Evolutionary conservation across 2,888 invertebrate species (phyloP).

Genomic region (Cataglyphis livida): DNA sequence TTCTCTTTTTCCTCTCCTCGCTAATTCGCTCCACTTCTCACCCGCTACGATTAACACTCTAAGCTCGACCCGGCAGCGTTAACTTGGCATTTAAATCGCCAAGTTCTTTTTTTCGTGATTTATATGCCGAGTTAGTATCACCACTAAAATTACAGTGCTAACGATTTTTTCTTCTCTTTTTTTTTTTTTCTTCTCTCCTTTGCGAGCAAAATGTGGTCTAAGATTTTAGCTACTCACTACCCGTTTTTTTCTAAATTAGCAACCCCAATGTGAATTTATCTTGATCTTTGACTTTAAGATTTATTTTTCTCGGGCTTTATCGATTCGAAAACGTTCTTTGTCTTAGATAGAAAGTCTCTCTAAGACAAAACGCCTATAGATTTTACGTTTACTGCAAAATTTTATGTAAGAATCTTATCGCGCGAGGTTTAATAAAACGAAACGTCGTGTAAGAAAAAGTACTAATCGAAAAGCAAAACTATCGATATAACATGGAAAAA

Average conservation of each 20-base stretch:
- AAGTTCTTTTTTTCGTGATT: slow-evolving; percentile 8
- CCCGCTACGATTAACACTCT: not conserved
- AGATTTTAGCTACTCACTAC: not conserved
- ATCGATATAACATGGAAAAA: slow-evolving; percentile 19
- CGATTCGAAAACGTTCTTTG: not conserved
- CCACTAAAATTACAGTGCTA: not conserved
- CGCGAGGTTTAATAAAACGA: not conserved
- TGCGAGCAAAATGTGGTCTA: not conserved
- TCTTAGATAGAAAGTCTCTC: not conserved
- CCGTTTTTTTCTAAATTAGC: not conserved
- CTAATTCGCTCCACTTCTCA: slow-evolving; percentile 42
- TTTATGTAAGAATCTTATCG: slow-evolving; percentile 16
- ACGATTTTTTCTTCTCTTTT: not conserved
- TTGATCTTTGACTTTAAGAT: not conserved
- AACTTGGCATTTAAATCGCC: slow-evolving; percentile 25
- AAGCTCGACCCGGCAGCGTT: not conserved
- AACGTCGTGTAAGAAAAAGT: not conserved
- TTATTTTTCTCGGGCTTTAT: not conserved
- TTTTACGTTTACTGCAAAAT: slow-evolving; percentile 8
- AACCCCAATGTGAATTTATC: not conserved
- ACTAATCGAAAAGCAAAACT: not conserved
- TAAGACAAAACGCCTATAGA: not conserved
- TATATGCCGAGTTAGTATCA: not conserved
- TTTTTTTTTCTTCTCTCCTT: too few relatives aligned
- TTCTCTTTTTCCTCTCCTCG: not conserved